Evolutionary conservation across 2,113 vertebrate species (phyloP).

Genomic region (Pollachius pollachius): DNA sequence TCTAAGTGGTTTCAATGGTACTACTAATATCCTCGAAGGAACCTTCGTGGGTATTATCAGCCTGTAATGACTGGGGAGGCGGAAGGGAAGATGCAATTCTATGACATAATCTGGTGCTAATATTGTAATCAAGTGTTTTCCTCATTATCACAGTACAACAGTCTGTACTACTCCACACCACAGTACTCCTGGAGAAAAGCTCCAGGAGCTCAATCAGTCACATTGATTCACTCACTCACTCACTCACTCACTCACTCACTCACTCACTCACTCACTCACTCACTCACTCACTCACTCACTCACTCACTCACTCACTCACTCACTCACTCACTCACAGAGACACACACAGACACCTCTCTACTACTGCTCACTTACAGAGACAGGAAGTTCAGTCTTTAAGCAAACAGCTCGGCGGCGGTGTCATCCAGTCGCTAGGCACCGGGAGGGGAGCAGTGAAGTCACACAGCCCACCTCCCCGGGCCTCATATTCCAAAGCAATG

Average conservation of each 20-base stretch:
- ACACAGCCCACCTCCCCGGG: slow-evolving; percentile 4
- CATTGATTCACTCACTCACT: not conserved
- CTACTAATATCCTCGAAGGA: too few relatives aligned
- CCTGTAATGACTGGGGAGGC: too few relatives aligned
- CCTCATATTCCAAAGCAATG: too few relatives aligned
- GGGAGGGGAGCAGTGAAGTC: too few relatives aligned
- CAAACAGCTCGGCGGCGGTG: slow-evolving; percentile 34
- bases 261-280: not conserved
- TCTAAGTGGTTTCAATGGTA: too few relatives aligned
- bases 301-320: not conserved
- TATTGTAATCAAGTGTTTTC: too few relatives aligned
- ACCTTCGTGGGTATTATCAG: too few relatives aligned
- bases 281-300: not conserved
- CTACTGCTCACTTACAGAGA: slow-evolving; percentile 5
- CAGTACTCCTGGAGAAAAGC: too few relatives aligned
- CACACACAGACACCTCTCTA: not conserved
- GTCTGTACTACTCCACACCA: too few relatives aligned
- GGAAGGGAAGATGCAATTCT: too few relatives aligned
- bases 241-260: not conserved
- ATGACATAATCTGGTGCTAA: too few relatives aligned
- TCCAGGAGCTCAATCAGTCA: not conserved
- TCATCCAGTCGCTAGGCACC: slow-evolving; percentile 25
- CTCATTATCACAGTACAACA: too few relatives aligned
- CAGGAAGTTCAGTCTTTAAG: slow-evolving; percentile 51
- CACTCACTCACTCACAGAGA: not conserved